Evolutionary conservation across 2,888 invertebrate genomes (phyloP).

Genomic region (Dicyrtoma fusca): DNA sequence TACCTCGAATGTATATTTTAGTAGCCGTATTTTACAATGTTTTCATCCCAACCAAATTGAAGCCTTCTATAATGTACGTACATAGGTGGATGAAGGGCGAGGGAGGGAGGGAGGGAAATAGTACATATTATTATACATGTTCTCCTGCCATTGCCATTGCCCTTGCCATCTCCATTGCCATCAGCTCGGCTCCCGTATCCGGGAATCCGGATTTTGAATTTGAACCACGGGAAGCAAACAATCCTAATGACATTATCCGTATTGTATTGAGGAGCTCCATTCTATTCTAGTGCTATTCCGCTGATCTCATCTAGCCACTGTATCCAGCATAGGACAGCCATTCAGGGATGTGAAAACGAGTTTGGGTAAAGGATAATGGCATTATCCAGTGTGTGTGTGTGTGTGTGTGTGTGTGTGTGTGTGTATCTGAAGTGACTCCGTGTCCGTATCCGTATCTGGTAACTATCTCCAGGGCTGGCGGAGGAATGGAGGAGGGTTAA

Average conservation of each 20-base stretch:
- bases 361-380: slow-evolving; percentile 41
- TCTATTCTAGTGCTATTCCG: too few relatives aligned
- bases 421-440: too few relatives aligned
- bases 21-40: too few relatives aligned
- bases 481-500: slow-evolving; percentile 22
- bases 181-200: not conserved
- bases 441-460: slow-evolving; percentile 9
- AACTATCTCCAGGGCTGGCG: slow-evolving; percentile 34
- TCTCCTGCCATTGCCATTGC: not conserved
- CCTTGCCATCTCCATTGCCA: not conserved
- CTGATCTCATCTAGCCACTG: too few relatives aligned
- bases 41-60: too few relatives aligned
- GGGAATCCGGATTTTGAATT: slow-evolving; percentile 26
- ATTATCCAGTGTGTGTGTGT: slow-evolving; percentile 15
- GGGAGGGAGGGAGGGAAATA: too few relatives aligned
- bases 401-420: too few relatives aligned
- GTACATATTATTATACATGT: too few relatives aligned
- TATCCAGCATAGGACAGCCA: slow-evolving; percentile 16
- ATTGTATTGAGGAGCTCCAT: slow-evolving; percentile 30
- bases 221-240: slow-evolving; percentile 43
- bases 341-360: slow-evolving; percentile 34
- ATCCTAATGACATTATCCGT: slow-evolving; percentile 55
- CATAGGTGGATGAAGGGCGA: not conserved
- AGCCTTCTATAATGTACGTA: not conserved
- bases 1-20: too few relatives aligned